Percentiles rank a stretch among this genome's conserved stretches.
Evolutionary conservation across 2,888 invertebrate genomes (phyloP).

Genomic region (Chrysolina haemoptera): DNA sequence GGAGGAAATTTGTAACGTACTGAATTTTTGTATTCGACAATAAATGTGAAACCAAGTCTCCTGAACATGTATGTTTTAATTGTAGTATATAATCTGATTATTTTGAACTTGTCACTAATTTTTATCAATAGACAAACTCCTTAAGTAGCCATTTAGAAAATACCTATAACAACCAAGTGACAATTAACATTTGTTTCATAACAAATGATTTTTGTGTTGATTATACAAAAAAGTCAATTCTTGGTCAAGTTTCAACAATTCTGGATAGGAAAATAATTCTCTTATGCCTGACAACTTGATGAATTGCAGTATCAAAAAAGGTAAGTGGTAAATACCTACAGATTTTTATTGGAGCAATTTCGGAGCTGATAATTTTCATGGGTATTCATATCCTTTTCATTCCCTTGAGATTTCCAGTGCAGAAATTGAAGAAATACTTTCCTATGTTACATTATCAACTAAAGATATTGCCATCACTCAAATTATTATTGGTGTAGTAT

Average conservation of each 20-base stretch:
- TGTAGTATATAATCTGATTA: background rate
- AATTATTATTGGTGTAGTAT: too few species aligned
- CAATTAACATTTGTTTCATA: conserved; percentile 44
- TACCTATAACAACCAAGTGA: conserved; percentile 39
- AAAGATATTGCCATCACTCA: too few species aligned
- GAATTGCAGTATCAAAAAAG: conserved; percentile 54
- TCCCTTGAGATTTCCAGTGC: background rate
- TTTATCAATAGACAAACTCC: background rate
- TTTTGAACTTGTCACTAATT: too few species aligned
- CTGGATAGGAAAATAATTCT: conserved; percentile 25
- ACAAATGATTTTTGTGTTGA: conserved; percentile 30
- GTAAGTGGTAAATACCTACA: conserved; percentile 37
- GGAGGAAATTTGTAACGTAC: conserved; percentile 9
- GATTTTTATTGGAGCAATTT: background rate
- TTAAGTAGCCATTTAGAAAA: background rate
- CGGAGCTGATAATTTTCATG: background rate
- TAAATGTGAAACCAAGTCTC: conserved; percentile 11
- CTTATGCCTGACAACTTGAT: conserved; percentile 39
- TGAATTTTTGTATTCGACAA: background rate
- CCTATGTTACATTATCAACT: too few species aligned
- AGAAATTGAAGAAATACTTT: too few species aligned
- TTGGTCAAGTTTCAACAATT: conserved; percentile 35
- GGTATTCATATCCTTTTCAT: too few species aligned
- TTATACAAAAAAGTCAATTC: conserved; percentile 15
- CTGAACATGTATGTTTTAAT: background rate